Conservation (phyloP, 2,113 vertebrate genomes). For the Chionis minor region DNA sequence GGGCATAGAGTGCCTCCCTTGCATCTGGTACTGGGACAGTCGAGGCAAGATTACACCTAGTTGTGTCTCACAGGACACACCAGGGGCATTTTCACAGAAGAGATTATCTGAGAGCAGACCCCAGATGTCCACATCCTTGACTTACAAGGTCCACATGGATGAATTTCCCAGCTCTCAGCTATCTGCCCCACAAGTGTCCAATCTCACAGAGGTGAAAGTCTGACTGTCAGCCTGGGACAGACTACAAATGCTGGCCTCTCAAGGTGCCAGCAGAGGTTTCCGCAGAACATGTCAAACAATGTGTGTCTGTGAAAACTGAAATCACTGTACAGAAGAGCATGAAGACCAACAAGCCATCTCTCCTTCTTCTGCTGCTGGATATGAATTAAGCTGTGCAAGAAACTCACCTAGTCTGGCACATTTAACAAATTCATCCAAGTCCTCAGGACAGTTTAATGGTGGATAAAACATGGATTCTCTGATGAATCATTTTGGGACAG, state of each 20-base stretch:
- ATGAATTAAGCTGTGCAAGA: neutral
- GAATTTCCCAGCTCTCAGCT: slow-evolving; percentile 8
- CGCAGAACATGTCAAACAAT: neutral
- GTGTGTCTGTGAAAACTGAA: neutral
- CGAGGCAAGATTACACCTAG: neutral
- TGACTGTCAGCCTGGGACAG: neutral
- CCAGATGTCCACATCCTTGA: neutral
- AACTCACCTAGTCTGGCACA: neutral
- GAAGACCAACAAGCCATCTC: neutral
- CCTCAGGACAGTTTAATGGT: neutral
- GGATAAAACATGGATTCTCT: neutral
- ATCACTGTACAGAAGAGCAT: neutral
- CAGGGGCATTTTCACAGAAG: neutral
- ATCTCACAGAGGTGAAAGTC: slow-evolving; percentile 17
- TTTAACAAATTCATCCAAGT: neutral
- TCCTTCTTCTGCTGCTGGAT: neutral
- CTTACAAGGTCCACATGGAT: slow-evolving; percentile 30
- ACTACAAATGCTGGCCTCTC: neutral
- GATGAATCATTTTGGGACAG: neutral
- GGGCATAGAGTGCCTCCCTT: neutral
- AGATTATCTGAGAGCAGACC: slow-evolving; percentile 5
- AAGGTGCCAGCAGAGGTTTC: neutral
- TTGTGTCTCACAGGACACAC: neutral
- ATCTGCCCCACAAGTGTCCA: slow-evolving; percentile 4
- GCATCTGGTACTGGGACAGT: neutral